Base-by-base conservation (phyloP, 2,113 vertebrate genomes). In the Corynorhinus townsendii region DNA sequence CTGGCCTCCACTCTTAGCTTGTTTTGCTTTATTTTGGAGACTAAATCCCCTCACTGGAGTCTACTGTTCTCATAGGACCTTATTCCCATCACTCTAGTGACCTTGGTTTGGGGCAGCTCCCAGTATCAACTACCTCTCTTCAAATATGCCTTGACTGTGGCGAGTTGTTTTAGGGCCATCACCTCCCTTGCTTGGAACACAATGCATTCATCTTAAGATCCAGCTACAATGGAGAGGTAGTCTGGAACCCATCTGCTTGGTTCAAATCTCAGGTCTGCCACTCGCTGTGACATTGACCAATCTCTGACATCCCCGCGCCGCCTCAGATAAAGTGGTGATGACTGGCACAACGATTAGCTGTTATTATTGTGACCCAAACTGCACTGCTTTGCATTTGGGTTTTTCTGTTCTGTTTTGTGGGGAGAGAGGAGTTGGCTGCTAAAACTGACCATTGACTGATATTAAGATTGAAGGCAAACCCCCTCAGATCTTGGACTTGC, bases 341-440 rank as follows among this genome's bases (percentile, higher is more conserved):
- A 28, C 43, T 11, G 28, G 56, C 16, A 26, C 40, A 14, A 9
- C 24, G 4, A 49, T 35, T 64, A 30, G 15, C 68, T 49, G 66
- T 40, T 77, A 47, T 1, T 22, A 59, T 8, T 47, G 24, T 64
- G 15, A 59, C 7, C 11, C 5, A 66, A 82, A 79, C 20, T 5
- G 54, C 64, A 4, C 24, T 54, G 24, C 11, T 30, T 73, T 81
- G 81, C 86, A 11, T 11, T 56, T 43, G 24, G 43, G 22, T 16
- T 38, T 69, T 79, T 72, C 87, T 89, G 85, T 62, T 89, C 81
- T 77, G 68, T 52, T 93, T 95, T 33, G 43, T 52, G 49, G 83
- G 1, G 24, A 89, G 45, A 82, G 45, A 80, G 28, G 62, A 66
- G 43, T 35, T 77, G 76, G 40, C 35, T 59, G 85, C 64, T 81